Percentiles rank a stretch among this genome's conserved stretches.
Evolutionary conservation across 1,140 invertebrate genomes (phyloP).

Genomic region (Euwallacea fornicatus): DNA sequence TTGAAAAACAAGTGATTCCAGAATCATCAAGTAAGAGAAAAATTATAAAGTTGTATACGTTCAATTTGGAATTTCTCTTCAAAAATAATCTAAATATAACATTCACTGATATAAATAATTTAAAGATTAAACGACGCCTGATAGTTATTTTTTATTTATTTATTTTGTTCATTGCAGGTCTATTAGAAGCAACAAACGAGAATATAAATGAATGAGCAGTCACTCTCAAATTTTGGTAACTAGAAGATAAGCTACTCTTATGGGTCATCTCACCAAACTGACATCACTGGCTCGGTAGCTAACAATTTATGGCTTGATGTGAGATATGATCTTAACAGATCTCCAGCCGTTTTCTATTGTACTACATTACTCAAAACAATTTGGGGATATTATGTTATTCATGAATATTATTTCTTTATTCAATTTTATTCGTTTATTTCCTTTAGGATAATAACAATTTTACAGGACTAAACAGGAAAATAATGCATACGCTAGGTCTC

Average conservation of each 20-base stretch:
- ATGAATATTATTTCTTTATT: too few species aligned
- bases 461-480: too few species aligned
- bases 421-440: too few species aligned
- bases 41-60: neutral
- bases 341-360: conserved; percentile 20
- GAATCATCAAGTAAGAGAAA: neutral
- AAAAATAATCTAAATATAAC: neutral
- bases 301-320: conserved; percentile 18
- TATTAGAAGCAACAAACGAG: neutral
- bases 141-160: too few species aligned
- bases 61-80: too few species aligned
- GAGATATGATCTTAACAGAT: conserved; percentile 17
- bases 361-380: too few species aligned
- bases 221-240: neutral
- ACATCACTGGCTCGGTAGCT: conserved; percentile 9
- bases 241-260: conserved; percentile 11
- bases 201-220: neutral
- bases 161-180: neutral
- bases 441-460: too few species aligned
- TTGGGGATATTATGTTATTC: too few species aligned
- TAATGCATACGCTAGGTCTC: too few species aligned
- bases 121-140: neutral
- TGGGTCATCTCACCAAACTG: neutral
- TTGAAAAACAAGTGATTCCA: neutral
- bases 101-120: neutral